Evolutionary conservation across 2,888 invertebrate species (phyloP), one percentile per base, ranked within the genome.

Genomic region (Deilephila elpenor): DNA sequence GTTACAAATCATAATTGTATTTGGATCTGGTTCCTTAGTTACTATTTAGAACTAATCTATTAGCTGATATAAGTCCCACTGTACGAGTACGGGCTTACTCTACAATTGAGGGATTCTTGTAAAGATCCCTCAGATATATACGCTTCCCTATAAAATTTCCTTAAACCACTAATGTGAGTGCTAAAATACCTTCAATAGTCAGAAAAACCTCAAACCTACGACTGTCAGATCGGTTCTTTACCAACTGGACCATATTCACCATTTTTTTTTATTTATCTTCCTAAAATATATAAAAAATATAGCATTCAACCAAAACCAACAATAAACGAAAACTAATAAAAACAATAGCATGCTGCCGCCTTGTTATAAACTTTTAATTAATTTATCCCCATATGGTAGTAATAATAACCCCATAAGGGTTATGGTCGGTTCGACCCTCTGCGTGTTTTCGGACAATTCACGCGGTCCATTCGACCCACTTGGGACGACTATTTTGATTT

Each of bases 291-390:
- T 1, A 25, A 25, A 32, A 60, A 32, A 14, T 29, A 32, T 32
- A 29, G 25, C 17, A 60, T 25, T 60, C 19, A 61, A 29, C 61
- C 11, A 61, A 64, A 44, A 64, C 64, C 20, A 20, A 44, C 32
- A 61, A 29, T 56, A 56, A 53, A n/a, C 61, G 6, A 29, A 64
- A 44, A 64, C 64, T 19, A 20, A 44, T 34, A 64, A 5, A 61
- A 20, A 64, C 1, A 20, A 44, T 20, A 20, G 44, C 37, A 64
- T 34, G 20, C 20, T 20, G 20, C 20, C 37, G 44, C 32, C 61
- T 61, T 61, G 32, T 61, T 64, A 20, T 44, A 44, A 64, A 64
- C 64, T 64, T 64, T 64, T 64, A 44, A 64, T 64, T 64, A 64
- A 11, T 44, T 64, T 56, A 56, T 56, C 56, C 44, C 44, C 44